Conservation (phyloP, 2,797 vertebrate species). For the Columba guinea region DNA sequence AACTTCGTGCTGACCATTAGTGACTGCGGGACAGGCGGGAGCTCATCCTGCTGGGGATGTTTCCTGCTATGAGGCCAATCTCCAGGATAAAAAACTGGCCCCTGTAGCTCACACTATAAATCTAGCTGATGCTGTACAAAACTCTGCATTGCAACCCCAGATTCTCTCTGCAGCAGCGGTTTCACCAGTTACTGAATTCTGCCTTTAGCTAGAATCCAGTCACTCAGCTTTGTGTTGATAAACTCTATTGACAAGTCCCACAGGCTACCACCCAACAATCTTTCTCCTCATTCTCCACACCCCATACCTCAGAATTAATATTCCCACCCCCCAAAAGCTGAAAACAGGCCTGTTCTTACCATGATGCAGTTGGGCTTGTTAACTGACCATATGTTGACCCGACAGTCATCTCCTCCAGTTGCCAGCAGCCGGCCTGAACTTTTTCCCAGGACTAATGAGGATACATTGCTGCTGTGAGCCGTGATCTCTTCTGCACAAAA, state of each 20-base stretch:
- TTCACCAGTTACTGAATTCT: neutral
- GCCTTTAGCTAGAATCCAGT: neutral
- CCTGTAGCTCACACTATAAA: neutral
- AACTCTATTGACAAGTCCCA: neutral
- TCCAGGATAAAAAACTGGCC: neutral
- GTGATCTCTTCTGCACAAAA: slow-evolving; percentile 87
- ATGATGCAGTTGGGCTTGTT: slow-evolving; percentile 98
- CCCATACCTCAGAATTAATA: neutral
- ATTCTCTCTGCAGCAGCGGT: neutral
- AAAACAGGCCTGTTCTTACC: slow-evolving; percentile 76
- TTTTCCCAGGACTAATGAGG: slow-evolving; percentile 89
- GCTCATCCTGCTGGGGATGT: neutral
- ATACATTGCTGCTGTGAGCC: slow-evolving; percentile 89
- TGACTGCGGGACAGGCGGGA: neutral
- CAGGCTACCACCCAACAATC: neutral
- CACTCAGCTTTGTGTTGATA: neutral
- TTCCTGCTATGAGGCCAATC: neutral
- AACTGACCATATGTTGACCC: slow-evolving; percentile 94
- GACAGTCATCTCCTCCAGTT: slow-evolving; percentile 93
- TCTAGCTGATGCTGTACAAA: neutral
- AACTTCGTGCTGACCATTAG: neutral
- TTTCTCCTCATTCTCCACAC: neutral
- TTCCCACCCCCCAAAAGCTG: neutral
- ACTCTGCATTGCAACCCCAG: neutral
- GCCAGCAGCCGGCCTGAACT: slow-evolving; percentile 92